phyloP scores from a whole-genome alignment of 2,797 vertebrate genomes.

The Merluccius polli region DNA sequence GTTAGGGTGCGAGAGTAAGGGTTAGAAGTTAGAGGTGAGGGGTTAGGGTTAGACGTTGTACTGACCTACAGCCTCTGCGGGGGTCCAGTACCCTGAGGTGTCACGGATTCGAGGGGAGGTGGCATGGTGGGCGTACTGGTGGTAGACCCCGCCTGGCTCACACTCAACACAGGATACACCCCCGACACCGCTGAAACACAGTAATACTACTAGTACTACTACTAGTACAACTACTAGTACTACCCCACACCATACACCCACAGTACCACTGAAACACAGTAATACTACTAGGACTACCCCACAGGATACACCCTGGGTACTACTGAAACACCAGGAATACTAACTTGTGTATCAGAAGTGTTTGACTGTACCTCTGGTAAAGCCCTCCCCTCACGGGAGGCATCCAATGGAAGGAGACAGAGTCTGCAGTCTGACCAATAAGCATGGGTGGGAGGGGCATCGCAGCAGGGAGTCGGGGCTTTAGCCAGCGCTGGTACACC shows the following conservation, averaged over 20 bases:
- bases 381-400: constrained; percentile 83
- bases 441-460: constrained; percentile 85
- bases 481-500: constrained; percentile 89
- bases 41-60: constrained; percentile 17
- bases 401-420: constrained; percentile 88
- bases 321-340: constrained; percentile 4
- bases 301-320: too few relatives aligned
- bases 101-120: constrained; percentile 88
- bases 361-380: constrained; percentile 86
- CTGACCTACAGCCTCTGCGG: constrained; percentile 93
- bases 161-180: constrained; percentile 78
- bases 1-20: too few relatives aligned
- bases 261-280: not conserved
- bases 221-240: too few relatives aligned
- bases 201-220: too few relatives aligned
- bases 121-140: constrained; percentile 84
- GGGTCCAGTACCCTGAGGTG: constrained; percentile 95
- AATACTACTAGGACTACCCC: too few relatives aligned
- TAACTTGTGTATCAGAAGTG: constrained; percentile 8
- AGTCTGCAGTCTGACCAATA: constrained; percentile 74
- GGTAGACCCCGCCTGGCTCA: constrained; percentile 80
- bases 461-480: constrained; percentile 73
- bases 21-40: too few relatives aligned
- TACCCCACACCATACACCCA: not conserved
- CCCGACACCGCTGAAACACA: constrained; percentile 38